Conservation (phyloP, 2,888 invertebrate species). For the Eudemis profundana region DNA sequence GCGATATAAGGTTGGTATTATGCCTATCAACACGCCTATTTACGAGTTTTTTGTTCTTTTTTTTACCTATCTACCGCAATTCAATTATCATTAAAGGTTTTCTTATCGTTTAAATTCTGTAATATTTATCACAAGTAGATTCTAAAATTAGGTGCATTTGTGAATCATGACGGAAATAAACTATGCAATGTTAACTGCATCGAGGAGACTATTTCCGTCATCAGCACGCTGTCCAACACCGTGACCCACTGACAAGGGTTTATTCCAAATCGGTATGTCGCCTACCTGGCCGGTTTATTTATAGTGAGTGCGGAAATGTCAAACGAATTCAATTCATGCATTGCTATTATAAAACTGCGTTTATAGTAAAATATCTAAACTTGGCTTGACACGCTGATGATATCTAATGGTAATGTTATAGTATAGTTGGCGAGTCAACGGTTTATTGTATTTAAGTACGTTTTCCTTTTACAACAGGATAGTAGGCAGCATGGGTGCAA, state of each 20-base stretch:
- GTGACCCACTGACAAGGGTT: slow-evolving; percentile 76
- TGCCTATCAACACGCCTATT: background rate
- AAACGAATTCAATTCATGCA: slow-evolving; percentile 3
- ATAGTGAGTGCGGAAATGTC: slow-evolving; percentile 47
- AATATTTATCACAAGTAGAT: background rate
- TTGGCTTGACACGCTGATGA: no score
- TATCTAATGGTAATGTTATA: no score
- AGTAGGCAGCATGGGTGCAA: slow-evolving; percentile 90
- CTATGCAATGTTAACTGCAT: slow-evolving; percentile 38
- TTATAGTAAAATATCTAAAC: background rate
- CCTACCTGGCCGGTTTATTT: slow-evolving; percentile 65
- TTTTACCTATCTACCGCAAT: background rate
- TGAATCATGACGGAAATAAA: slow-evolving; percentile 20
- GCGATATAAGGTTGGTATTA: slow-evolving; percentile 14
- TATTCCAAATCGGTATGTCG: slow-evolving; percentile 64
- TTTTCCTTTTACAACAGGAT: slow-evolving; percentile 51
- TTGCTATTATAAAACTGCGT: slow-evolving; percentile 3
- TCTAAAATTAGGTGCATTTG: background rate
- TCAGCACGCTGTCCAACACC: slow-evolving; percentile 60
- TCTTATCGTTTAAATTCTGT: background rate
- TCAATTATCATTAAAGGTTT: background rate
- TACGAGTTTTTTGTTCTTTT: background rate
- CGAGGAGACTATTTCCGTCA: slow-evolving; percentile 65
- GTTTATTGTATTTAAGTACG: background rate
- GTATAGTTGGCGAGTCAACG: background rate